These are phyloP conservation scores for Poecilia velifera DNA, from an alignment of 2,797 vertebrate genomes.

Conservation along the genomic window DNA sequence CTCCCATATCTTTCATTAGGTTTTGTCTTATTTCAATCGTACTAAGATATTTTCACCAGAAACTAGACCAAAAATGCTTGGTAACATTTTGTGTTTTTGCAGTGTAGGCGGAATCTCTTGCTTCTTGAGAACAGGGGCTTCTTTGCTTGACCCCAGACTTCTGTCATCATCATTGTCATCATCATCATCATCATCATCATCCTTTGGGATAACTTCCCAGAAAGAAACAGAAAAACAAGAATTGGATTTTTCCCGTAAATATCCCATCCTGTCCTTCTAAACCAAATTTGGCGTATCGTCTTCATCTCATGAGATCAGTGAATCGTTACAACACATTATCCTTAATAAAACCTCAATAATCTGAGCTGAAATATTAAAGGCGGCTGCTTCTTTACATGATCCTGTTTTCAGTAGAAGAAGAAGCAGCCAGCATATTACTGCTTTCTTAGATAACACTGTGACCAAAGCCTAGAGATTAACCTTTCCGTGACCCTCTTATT, in stretches of 20 bases:
- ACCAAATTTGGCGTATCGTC: not conserved
- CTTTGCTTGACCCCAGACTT: not conserved
- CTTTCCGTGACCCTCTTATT: not conserved
- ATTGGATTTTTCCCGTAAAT: not conserved
- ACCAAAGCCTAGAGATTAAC: not conserved
- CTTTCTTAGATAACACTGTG: not conserved
- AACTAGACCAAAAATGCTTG: too few species aligned
- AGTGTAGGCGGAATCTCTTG: too few species aligned
- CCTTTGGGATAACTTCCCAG: not conserved
- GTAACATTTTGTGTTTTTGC: too few species aligned
- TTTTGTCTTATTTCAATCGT: too few species aligned
- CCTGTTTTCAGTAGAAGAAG: too few species aligned
- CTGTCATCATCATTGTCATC: not conserved
- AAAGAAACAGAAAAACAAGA: not conserved
- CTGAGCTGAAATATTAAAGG: not conserved
- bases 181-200: not conserved
- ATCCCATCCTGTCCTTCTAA: too few species aligned
- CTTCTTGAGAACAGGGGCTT: not conserved
- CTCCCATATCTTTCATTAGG: too few species aligned
- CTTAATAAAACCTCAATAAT: not conserved
- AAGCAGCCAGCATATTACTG: not conserved
- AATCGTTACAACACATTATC: not conserved
- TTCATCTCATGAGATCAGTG: not conserved
- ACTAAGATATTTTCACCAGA: too few species aligned
- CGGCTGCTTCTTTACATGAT: not conserved